phyloP scores from a whole-genome alignment of 2,797 vertebrate species.

The Silurus lanzhouensis region DNA sequence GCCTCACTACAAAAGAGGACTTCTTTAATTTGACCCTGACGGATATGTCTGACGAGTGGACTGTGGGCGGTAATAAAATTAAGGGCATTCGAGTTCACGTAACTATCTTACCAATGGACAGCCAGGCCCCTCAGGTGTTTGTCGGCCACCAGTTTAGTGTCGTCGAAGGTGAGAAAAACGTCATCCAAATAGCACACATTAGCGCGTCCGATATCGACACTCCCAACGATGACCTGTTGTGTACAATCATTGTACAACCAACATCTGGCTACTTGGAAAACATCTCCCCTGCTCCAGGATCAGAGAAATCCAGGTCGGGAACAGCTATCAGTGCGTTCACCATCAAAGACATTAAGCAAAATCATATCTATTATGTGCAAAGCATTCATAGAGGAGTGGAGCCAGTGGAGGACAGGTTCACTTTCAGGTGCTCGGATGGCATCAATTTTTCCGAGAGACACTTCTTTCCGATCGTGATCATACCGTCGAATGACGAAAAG shows the following conservation, averaged over 20 bases:
- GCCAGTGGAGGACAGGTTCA: constrained; percentile 91
- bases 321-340: constrained; percentile 91
- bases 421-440: constrained; percentile 94
- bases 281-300: constrained; percentile 93
- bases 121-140: constrained; percentile 85
- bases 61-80: constrained; percentile 81
- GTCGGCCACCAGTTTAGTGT: constrained; percentile 82
- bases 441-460: constrained; percentile 91
- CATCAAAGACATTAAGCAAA: constrained; percentile 87
- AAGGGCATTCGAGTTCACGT: constrained; percentile 89
- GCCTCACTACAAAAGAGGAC: constrained; percentile 83
- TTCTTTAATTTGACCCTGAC: constrained; percentile 92
- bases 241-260: constrained; percentile 90
- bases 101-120: constrained; percentile 92
- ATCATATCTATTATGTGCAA: constrained; percentile 93
- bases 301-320: constrained; percentile 93
- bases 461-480: constrained; percentile 87
- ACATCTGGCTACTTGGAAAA: constrained; percentile 92
- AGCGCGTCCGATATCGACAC: constrained; percentile 86
- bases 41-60: constrained; percentile 91
- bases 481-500: constrained; percentile 89
- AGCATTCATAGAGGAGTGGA: constrained; percentile 92
- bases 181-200: constrained; percentile 80
- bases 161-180: constrained; percentile 82
- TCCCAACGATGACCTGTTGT: constrained; percentile 86